Evolutionary conservation across 2,797 vertebrate genomes (phyloP).

Genomic region (Amniataba percoides): DNA sequence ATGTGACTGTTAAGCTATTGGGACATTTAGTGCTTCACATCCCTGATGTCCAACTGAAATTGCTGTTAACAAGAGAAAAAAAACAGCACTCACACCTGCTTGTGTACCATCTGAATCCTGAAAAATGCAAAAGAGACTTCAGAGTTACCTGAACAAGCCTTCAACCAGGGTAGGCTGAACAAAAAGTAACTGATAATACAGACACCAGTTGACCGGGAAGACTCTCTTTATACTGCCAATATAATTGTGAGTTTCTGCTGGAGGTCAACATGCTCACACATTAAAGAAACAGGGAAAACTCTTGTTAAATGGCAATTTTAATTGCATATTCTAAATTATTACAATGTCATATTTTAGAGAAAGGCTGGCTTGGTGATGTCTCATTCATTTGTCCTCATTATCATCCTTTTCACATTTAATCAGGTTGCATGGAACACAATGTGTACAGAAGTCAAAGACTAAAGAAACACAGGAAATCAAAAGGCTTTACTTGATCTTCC

Average conservation of each 20-base stretch:
- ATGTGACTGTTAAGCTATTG: slow-evolving; percentile 6
- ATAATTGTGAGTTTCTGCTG: too few relatives aligned
- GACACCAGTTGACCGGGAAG: neutral
- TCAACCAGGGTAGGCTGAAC: neutral
- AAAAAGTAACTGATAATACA: neutral
- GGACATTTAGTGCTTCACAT: slow-evolving; percentile 18
- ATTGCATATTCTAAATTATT: too few relatives aligned
- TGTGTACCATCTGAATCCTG: neutral
- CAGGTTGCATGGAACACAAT: neutral
- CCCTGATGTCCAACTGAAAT: slow-evolving; percentile 14
- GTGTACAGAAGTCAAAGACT: too few relatives aligned
- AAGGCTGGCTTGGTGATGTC: neutral
- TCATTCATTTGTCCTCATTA: neutral
- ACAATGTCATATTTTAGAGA: neutral
- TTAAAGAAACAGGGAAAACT: neutral
- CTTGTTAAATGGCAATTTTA: too few relatives aligned
- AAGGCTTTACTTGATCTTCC: neutral
- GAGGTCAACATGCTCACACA: neutral
- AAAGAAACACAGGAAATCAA: neutral
- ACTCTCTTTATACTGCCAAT: neutral
- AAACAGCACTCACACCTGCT: neutral
- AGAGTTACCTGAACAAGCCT: neutral
- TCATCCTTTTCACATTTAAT: neutral
- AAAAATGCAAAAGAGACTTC: neutral
- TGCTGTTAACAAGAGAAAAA: slow-evolving; percentile 1